phyloP scores from a whole-genome alignment of 2,113 vertebrate species.

The Sapajus apella region DNA sequence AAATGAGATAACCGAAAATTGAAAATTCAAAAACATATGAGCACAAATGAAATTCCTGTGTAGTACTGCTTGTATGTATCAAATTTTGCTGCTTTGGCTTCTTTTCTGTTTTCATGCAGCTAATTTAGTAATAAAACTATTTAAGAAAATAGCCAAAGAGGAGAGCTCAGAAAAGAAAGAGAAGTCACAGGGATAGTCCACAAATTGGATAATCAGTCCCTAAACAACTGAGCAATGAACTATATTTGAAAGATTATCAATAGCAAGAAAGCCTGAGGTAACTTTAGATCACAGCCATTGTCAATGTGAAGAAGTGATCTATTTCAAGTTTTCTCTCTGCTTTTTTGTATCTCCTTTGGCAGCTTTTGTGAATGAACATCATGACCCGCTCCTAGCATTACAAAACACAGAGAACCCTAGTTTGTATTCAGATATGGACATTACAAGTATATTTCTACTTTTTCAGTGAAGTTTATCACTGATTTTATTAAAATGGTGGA shows the following conservation, averaged over 20 bases:
- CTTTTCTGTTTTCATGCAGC: neutral
- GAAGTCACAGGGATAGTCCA: neutral
- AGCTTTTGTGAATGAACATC: neutral
- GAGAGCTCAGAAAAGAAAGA: neutral
- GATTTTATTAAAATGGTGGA: neutral
- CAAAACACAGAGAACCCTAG: neutral
- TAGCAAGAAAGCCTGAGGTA: neutral
- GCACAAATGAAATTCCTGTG: neutral
- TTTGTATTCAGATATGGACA: neutral
- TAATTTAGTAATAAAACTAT: neutral
- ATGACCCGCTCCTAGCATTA: neutral
- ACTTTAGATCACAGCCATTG: neutral
- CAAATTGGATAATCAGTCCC: neutral
- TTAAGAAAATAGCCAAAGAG: neutral
- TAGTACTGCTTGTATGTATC: neutral
- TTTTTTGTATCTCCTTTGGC: neutral
- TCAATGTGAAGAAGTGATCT: neutral
- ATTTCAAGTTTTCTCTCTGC: neutral
- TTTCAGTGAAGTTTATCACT: neutral
- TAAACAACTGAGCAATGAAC: slow-evolving; percentile 16
- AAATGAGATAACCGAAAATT: neutral
- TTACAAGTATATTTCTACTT: neutral
- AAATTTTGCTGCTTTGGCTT: neutral
- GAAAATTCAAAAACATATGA: neutral
- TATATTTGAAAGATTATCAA: neutral